These are phyloP conservation scores for Patiria pectinifera DNA, from an alignment of 53 echinoderm and acorn worm species.

Conservation along the genomic window DNA sequence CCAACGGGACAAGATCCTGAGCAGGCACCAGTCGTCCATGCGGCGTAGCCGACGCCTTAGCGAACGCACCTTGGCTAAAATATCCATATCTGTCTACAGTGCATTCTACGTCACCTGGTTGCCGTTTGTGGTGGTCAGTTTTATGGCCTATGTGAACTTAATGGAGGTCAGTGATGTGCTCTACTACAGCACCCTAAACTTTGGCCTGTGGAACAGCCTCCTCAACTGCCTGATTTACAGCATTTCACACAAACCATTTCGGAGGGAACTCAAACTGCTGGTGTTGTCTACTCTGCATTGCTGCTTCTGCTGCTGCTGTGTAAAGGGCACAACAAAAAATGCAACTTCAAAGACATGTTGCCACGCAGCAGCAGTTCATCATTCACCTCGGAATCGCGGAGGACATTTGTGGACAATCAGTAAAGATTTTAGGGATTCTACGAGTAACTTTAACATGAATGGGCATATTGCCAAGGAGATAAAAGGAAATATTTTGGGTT, in stretches of 20 bases:
- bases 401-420: background rate
- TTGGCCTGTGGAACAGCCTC: conserved; percentile 81
- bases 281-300: conserved; percentile 21
- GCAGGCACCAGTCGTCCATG: conserved; percentile 10
- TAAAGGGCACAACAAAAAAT: background rate
- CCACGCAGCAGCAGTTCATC: background rate
- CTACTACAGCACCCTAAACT: conserved; percentile 60
- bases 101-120: conserved; percentile 91
- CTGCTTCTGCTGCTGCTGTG: conserved; percentile 50
- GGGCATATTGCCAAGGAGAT: conserved; percentile 4
- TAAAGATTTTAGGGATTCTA: background rate
- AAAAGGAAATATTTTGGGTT: conserved; percentile 2
- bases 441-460: background rate
- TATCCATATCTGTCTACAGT: conserved; percentile 78
- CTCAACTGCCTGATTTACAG: conserved; percentile 87
- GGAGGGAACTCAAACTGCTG: conserved; percentile 62
- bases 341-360: background rate
- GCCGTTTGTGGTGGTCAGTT: conserved; percentile 75
- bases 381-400: background rate
- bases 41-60: conserved; percentile 8
- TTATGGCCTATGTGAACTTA: conserved; percentile 50
- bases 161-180: conserved; percentile 13
- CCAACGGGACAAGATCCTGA: conserved; percentile 40
- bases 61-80: conserved; percentile 75
- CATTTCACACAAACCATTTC: conserved; percentile 78